Percentiles rank a stretch among this genome's conserved stretches.
These are phyloP conservation scores for Megalopta genalis DNA, from an alignment of 1,140 invertebrate species.

Conservation along the genomic window DNA sequence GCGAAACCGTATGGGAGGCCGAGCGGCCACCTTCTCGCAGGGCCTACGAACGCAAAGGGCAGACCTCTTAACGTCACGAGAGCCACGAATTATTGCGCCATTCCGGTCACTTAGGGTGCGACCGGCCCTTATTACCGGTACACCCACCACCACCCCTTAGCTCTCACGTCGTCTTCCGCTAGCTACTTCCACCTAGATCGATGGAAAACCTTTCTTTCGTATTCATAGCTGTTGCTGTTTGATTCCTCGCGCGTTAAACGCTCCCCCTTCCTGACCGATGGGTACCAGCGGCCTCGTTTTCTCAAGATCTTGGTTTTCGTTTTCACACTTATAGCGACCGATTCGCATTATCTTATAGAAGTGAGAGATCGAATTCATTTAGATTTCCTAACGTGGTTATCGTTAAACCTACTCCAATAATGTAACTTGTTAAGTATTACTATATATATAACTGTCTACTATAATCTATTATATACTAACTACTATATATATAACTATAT, in stretches of 20 bases:
- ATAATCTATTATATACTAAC: too few species aligned
- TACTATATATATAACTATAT: too few species aligned
- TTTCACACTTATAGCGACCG: too few species aligned
- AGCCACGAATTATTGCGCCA: constrained; percentile 78
- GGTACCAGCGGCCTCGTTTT: not conserved
- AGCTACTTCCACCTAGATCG: constrained; percentile 1
- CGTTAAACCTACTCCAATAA: too few species aligned
- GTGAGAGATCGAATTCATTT: too few species aligned
- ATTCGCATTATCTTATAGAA: too few species aligned
- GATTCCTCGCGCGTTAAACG: not conserved
- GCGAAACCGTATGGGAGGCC: constrained; percentile 69
- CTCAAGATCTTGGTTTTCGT: not conserved
- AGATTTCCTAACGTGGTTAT: too few species aligned
- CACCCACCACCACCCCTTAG: constrained; percentile 45
- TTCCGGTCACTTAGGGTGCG: constrained; percentile 78
- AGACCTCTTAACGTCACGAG: constrained; percentile 78
- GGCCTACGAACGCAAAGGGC: constrained; percentile 67
- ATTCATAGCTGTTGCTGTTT: not conserved
- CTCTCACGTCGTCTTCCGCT: constrained; percentile 13
- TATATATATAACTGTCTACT: too few species aligned
- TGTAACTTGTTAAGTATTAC: too few species aligned
- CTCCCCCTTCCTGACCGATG: not conserved
- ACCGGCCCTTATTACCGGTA: constrained; percentile 75
- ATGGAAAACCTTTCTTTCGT: constrained; percentile 12
- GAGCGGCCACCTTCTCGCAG: constrained; percentile 58